These are phyloP conservation scores for Leptosomus discolor DNA, from an alignment of 2,113 vertebrate species.

Conservation along the genomic window DNA sequence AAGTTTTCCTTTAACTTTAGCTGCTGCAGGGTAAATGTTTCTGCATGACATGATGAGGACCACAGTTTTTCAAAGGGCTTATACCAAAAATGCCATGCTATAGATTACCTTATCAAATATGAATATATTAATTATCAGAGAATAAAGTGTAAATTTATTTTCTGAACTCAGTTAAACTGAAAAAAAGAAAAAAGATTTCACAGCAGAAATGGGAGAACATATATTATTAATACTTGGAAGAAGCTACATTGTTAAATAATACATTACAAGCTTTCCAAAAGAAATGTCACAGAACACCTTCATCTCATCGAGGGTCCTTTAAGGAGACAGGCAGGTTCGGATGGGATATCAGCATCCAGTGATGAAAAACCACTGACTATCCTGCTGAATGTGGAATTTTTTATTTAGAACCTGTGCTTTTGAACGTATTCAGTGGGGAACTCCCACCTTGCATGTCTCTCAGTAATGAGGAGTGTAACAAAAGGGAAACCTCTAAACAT, in stretches of 20 bases:
- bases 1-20: background rate
- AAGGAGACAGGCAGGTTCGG: background rate
- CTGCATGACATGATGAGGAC: background rate
- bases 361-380: background rate
- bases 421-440: constrained; percentile 21
- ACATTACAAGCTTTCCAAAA: constrained; percentile 13
- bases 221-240: constrained; percentile 28
- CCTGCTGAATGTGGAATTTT: constrained; percentile 38
- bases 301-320: background rate
- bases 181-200: background rate
- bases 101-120: background rate
- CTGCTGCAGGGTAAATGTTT: background rate
- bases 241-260: constrained; percentile 30
- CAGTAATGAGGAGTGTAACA: background rate
- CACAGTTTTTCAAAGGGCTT: background rate
- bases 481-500: background rate
- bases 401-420: constrained; percentile 25
- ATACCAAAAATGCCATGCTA: background rate
- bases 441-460: background rate
- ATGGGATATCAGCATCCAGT: background rate
- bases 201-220: background rate
- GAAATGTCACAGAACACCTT: background rate
- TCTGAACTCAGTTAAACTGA: background rate
- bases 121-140: background rate
- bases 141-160: background rate